Evolutionary conservation across 92 coral and sea anemone genomes (phyloP).

Genomic region (Bergia puertoricense): DNA sequence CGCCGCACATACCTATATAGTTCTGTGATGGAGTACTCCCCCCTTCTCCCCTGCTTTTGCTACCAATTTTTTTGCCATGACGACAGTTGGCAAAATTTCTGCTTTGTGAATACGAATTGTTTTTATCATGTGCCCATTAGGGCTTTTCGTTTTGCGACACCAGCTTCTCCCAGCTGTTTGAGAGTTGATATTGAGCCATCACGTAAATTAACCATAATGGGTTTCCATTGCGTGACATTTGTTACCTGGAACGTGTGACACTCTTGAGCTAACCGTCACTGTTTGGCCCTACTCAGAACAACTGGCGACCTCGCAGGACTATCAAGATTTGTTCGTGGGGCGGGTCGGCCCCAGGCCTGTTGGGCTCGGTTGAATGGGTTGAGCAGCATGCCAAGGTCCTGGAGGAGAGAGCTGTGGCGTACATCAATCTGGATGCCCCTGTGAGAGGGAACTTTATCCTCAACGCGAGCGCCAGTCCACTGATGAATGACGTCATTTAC

Average conservation of each 20-base stretch:
- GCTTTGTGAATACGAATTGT: too few species aligned
- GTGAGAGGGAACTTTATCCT: slow-evolving; percentile 53
- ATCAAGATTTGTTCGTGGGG: slow-evolving; percentile 95
- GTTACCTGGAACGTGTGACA: background rate
- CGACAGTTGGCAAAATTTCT: too few species aligned
- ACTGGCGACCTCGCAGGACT: slow-evolving; percentile 64
- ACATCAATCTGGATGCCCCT: slow-evolving; percentile 54
- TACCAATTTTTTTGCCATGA: too few species aligned
- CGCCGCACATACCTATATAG: too few species aligned
- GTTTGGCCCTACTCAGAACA: background rate
- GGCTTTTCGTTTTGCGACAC: too few species aligned
- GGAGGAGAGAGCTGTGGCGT: slow-evolving; percentile 58
- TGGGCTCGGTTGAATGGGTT: slow-evolving; percentile 96
- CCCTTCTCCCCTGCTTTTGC: too few species aligned
- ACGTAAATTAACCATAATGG: too few species aligned
- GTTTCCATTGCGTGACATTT: background rate
- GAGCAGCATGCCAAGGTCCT: slow-evolving; percentile 56
- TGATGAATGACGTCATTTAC: slow-evolving; percentile 59
- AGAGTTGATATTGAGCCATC: too few species aligned
- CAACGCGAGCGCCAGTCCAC: slow-evolving; percentile 52
- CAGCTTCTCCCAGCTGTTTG: too few species aligned
- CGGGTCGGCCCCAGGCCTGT: slow-evolving; percentile 78
- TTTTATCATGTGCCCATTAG: too few species aligned
- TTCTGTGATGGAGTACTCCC: too few species aligned
- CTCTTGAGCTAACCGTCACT: background rate